Evolutionary conservation across 1,140 invertebrate genomes (phyloP).

Genomic region (Zaprionus ornatus): DNA sequence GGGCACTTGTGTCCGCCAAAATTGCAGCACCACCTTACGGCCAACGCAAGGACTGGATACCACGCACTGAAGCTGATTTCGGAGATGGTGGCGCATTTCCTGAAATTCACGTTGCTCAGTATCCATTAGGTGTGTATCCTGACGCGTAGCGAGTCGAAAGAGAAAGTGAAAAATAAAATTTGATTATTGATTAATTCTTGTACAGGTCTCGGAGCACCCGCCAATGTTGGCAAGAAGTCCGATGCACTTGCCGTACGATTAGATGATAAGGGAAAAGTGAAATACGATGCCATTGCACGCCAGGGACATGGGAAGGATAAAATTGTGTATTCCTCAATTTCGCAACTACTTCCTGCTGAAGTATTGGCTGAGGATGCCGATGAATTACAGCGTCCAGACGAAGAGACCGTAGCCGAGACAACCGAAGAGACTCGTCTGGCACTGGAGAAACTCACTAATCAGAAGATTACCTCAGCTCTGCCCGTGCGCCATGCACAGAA

Average conservation of each 20-base stretch:
- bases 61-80: constrained; percentile 92
- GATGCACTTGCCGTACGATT: constrained; percentile 97
- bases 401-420: constrained; percentile 93
- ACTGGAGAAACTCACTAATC: constrained; percentile 93
- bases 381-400: constrained; percentile 92
- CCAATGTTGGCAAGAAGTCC: constrained; percentile 87
- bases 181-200: neutral
- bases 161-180: neutral
- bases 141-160: neutral
- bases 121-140: constrained; percentile 90
- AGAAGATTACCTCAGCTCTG: constrained; percentile 96
- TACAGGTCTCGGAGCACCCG: constrained; percentile 91
- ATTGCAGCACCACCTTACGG: constrained; percentile 98
- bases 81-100: constrained; percentile 99
- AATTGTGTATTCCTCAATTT: constrained; percentile 98
- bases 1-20: constrained; percentile 91
- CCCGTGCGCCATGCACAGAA: constrained; percentile 96
- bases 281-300: constrained; percentile 97
- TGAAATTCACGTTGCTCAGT: constrained; percentile 98
- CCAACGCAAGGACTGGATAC: constrained; percentile 97
- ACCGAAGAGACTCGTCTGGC: constrained; percentile 94
- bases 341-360: constrained; percentile 96
- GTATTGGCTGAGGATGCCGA: constrained; percentile 96
- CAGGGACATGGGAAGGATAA: constrained; percentile 98
- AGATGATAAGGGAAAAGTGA: constrained; percentile 97